phyloP scores from a whole-genome alignment of 2,888 invertebrate genomes.

The Agrilus mali region DNA sequence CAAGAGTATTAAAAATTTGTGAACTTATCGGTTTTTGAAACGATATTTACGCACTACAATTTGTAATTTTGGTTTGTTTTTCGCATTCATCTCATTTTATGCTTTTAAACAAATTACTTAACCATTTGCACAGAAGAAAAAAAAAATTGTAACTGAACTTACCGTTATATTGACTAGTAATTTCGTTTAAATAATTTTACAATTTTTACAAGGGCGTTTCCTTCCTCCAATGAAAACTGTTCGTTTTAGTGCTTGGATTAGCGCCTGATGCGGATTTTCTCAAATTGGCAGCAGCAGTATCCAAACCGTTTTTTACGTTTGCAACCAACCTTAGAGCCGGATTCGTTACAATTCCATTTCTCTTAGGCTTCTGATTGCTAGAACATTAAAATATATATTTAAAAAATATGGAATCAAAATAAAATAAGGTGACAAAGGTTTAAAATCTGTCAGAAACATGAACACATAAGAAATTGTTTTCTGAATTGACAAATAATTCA shows the following conservation, averaged over 20 bases:
- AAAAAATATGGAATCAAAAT: background rate
- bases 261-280: constrained; percentile 47
- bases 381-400: background rate
- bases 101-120: too few species aligned
- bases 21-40: too few species aligned
- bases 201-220: constrained; percentile 58
- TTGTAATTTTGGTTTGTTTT: too few species aligned
- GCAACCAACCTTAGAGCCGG: constrained; percentile 74
- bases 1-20: too few species aligned
- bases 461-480: background rate
- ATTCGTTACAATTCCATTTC: constrained; percentile 77
- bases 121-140: too few species aligned
- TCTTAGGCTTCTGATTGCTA: constrained; percentile 48
- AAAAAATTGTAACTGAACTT: background rate
- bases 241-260: constrained; percentile 50
- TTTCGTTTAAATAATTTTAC: constrained; percentile 7
- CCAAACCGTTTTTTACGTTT: constrained; percentile 61
- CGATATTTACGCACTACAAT: too few species aligned
- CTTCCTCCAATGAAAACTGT: constrained; percentile 76
- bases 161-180: constrained; percentile 19
- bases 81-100: too few species aligned
- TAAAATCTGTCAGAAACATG: background rate
- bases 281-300: constrained; percentile 48
- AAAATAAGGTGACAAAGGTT: too few species aligned
- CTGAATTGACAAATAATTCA: too few species aligned